Evolutionary conservation across 2,888 invertebrate genomes (phyloP), one percentile per base, ranked within the genome.

Genomic region (Latheticus oryzae): DNA sequence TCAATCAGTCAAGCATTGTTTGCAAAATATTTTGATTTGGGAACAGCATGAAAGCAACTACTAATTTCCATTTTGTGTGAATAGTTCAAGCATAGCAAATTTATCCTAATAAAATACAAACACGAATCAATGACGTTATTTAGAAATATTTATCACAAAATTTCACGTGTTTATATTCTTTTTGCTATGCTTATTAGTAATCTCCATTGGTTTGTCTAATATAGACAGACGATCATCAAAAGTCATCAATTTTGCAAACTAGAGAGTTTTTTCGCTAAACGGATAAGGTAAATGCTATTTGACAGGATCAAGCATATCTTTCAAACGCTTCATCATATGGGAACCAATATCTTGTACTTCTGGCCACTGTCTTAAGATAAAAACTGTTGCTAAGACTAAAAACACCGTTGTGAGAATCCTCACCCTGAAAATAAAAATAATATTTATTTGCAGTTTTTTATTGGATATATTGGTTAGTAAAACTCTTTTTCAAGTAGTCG

Each of bases 321-420:
- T 90, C 73, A 91, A 84, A 70, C 89, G 85, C 69, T 89, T 85
- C 81, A 90, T 85, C 63, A 91, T 84, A 69, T 91, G 91, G 63
- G 89, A 88, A 11, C 91, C 91, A 64, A 92, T 87, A 72, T 91
- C 91, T 75, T 88, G 85, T 67, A 93, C 88, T 78, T 93, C 93
- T 48, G 93, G 93, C 93, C 93, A 94, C 75, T 93, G 93, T 75
- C 90, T 89, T 76, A 93, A 84, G 67, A 93, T 88, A 83, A 93
- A 88, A 69, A 93, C 88, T 69, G 91, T 87, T 53, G 90, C 83
- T 81, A 92, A 85, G 60, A 93, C 89, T 65, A 91, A 88, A 66
- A 91, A 78, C 72, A 89, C 87, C 48, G 94, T 94, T 61, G 93
- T 92, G 75, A 94, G 80, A 68, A 93, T 91, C 73, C 93, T 88